A percentile compares a stretch with the other conserved stretches of the same genome.
These are phyloP conservation scores for Cheilosia vernalis DNA, from an alignment of 2,888 invertebrate species.

Conservation along the genomic window DNA sequence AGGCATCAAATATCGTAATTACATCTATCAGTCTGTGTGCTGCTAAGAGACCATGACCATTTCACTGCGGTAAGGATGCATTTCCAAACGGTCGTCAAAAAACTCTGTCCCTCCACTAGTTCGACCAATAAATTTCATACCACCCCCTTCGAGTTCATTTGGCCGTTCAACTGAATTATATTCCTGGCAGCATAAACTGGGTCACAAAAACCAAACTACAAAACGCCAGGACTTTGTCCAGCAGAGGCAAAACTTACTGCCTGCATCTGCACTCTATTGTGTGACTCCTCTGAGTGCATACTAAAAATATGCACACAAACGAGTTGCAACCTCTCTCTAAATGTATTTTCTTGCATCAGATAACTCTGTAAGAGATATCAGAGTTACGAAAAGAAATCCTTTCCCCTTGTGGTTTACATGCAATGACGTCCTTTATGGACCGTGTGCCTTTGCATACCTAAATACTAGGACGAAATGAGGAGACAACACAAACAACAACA, in stretches of 20 bases:
- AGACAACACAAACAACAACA: neutral
- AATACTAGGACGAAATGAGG: neutral
- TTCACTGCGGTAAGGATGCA: neutral
- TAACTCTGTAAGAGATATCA: conserved; percentile 21
- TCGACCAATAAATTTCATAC: neutral
- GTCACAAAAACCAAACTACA: neutral
- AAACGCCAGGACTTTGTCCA: neutral
- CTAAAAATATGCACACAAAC: conserved; percentile 20
- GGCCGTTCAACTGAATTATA: neutral
- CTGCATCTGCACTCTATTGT: conserved; percentile 3
- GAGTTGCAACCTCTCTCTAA: conserved; percentile 7
- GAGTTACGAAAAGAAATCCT: conserved; percentile 32
- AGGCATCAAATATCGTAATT: too few relatives aligned
- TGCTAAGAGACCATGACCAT: too few relatives aligned
- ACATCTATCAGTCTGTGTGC: too few relatives aligned
- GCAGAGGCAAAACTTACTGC: neutral
- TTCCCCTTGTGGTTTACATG: conserved; percentile 35
- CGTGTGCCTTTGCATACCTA: conserved; percentile 13
- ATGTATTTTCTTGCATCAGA: conserved; percentile 44
- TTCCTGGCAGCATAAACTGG: neutral
- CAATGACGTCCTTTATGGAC: conserved; percentile 26
- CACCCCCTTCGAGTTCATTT: neutral
- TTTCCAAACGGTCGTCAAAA: neutral
- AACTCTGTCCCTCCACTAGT: neutral
- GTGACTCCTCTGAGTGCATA: conserved; percentile 6